A percentile compares a stretch with the other conserved stretches of the same genome.
Conservation (phyloP, 2,888 invertebrate species). For the Ormia ochracea region DNA sequence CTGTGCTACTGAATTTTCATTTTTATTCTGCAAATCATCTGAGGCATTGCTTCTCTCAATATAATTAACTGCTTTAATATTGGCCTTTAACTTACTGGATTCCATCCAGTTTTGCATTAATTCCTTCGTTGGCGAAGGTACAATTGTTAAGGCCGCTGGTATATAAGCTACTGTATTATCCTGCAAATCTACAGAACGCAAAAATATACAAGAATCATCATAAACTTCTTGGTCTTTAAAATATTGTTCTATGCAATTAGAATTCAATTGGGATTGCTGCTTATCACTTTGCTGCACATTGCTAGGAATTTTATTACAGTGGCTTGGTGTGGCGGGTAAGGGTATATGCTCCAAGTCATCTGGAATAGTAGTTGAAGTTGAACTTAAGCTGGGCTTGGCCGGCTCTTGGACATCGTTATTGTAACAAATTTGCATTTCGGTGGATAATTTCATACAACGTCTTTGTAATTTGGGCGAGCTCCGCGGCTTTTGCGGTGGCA, state of each 20-base stretch:
- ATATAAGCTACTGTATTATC: conserved; percentile 66
- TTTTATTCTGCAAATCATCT: conserved; percentile 14
- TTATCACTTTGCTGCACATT: neutral
- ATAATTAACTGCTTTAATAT: conserved; percentile 48
- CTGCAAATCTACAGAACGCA: conserved; percentile 70
- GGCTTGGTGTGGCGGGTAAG: conserved; percentile 67
- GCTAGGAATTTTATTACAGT: neutral
- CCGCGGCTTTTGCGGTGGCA: conserved; percentile 73
- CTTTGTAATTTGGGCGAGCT: conserved; percentile 67
- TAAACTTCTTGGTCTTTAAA: conserved; percentile 68
- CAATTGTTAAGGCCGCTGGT: conserved; percentile 67
- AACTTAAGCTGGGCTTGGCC: neutral
- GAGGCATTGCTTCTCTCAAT: neutral
- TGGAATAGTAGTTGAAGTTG: neutral
- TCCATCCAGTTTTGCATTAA: conserved; percentile 65
- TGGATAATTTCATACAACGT: conserved; percentile 70
- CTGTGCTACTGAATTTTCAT: conserved; percentile 40
- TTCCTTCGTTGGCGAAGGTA: conserved; percentile 65
- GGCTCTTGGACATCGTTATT: conserved; percentile 55
- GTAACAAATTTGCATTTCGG: conserved; percentile 71
- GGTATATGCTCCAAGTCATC: conserved; percentile 69
- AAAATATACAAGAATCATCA: conserved; percentile 71
- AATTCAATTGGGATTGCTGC: conserved; percentile 42
- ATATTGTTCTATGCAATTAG: conserved; percentile 15
- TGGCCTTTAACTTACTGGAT: conserved; percentile 37